Conservation (phyloP, 1,140 invertebrate species). For the Eupeodes corollae region DNA sequence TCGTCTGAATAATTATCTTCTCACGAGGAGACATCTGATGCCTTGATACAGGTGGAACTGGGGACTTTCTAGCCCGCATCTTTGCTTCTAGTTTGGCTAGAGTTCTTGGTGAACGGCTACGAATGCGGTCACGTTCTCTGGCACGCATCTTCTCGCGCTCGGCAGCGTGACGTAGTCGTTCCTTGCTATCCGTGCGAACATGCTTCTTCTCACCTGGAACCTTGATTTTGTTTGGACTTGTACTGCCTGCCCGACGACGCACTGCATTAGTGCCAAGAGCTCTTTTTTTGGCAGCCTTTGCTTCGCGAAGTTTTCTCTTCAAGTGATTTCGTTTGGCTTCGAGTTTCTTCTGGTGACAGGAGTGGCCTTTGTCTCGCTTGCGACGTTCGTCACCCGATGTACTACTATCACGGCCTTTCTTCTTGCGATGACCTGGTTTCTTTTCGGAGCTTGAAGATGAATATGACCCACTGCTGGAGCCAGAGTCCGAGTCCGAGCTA, state of each 20-base stretch:
- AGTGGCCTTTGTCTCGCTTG: constrained; percentile 26
- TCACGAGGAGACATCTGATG: constrained; percentile 30
- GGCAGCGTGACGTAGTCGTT: constrained; percentile 15
- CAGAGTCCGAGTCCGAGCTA: constrained; percentile 20
- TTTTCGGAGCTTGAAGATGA: constrained; percentile 12
- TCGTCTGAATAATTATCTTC: constrained; percentile 32
- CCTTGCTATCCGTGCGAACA: constrained; percentile 26
- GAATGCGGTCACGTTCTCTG: constrained; percentile 23
- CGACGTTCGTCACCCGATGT: constrained; percentile 25
- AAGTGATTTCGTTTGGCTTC: constrained; percentile 33
- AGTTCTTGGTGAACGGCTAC: constrained; percentile 29
- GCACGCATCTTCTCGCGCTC: constrained; percentile 29
- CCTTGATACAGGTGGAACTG: constrained; percentile 13
- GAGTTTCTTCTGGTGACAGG: constrained; percentile 26
- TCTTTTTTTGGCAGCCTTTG: constrained; percentile 28
- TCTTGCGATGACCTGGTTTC: constrained; percentile 18
- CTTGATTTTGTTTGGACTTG: constrained; percentile 29
- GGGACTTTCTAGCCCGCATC: constrained; percentile 30
- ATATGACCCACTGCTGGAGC: constrained; percentile 25
- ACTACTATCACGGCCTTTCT: constrained; percentile 13
- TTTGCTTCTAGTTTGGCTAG: constrained; percentile 32
- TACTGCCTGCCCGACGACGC: constrained; percentile 24
- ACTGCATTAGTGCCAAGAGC: constrained; percentile 17
- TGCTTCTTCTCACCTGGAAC: constrained; percentile 29
- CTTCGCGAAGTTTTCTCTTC: constrained; percentile 32